Conservation (phyloP, 35 echinoderm and acorn worm genomes). For the Apostichopus californicus region DNA sequence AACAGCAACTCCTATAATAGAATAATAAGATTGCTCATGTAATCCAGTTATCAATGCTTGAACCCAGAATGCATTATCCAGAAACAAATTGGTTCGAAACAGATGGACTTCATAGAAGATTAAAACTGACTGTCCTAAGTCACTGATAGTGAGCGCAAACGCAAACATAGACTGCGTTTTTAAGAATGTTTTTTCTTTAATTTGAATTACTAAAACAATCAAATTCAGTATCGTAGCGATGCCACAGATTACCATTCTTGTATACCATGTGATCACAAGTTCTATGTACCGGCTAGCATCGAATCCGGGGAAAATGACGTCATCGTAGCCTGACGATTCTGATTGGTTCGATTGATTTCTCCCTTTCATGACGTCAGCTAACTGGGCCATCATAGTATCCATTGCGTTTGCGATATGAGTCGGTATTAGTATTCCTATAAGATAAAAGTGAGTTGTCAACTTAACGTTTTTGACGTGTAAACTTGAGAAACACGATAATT, state of each 20-base stretch:
- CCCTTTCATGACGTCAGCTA: background rate
- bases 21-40: background rate
- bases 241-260: background rate
- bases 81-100: background rate
- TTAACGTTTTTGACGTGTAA: too few relatives aligned
- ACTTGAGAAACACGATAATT: too few relatives aligned
- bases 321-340: background rate
- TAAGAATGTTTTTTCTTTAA: background rate
- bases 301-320: background rate
- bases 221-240: background rate
- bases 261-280: background rate
- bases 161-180: conserved; percentile 14
- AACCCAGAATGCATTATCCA: background rate
- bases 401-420: too few relatives aligned
- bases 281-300: background rate
- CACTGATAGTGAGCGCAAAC: background rate
- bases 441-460: too few relatives aligned
- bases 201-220: background rate
- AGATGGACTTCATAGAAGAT: background rate
- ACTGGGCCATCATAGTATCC: background rate
- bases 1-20: background rate
- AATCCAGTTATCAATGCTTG: background rate
- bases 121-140: background rate
- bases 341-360: background rate
- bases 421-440: too few relatives aligned